Evolutionary conservation across 2,888 invertebrate species (phyloP).

Genomic region (Coenonympha glycerion): DNA sequence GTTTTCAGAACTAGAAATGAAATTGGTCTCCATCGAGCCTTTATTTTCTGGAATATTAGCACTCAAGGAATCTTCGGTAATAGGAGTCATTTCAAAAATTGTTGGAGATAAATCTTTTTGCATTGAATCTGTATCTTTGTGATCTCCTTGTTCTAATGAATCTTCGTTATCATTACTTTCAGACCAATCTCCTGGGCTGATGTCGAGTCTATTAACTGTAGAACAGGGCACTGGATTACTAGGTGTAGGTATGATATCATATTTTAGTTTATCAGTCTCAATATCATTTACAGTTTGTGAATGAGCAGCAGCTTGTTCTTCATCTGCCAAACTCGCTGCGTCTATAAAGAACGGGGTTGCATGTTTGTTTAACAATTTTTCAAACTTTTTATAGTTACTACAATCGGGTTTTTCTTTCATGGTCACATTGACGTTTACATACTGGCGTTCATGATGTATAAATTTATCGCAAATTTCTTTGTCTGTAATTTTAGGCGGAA

Average conservation of each 20-base stretch:
- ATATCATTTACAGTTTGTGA: constrained; percentile 13
- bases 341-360: constrained; percentile 82
- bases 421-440: constrained; percentile 22
- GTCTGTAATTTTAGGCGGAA: constrained; percentile 61
- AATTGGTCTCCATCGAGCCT: background rate
- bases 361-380: constrained; percentile 44
- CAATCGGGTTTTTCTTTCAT: background rate
- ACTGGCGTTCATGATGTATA: constrained; percentile 52
- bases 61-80: constrained; percentile 51
- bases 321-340: constrained; percentile 84
- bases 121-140: constrained; percentile 49
- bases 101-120: constrained; percentile 57
- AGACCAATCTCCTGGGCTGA: constrained; percentile 56
- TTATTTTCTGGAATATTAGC: constrained; percentile 39
- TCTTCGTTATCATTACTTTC: constrained; percentile 62
- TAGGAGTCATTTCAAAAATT: constrained; percentile 59
- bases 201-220: constrained; percentile 41
- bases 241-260: constrained; percentile 37
- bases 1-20: constrained; percentile 2
- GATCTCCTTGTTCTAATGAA: constrained; percentile 56
- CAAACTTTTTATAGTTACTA: constrained; percentile 14
- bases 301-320: constrained; percentile 67
- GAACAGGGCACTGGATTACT: constrained; percentile 53
- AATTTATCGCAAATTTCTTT: constrained; percentile 65
- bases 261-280: constrained; percentile 11